Evolutionary conservation across 2,888 invertebrate species (phyloP), one percentile per base, ranked within the genome.

Genomic region (Tribolium freemani): DNA sequence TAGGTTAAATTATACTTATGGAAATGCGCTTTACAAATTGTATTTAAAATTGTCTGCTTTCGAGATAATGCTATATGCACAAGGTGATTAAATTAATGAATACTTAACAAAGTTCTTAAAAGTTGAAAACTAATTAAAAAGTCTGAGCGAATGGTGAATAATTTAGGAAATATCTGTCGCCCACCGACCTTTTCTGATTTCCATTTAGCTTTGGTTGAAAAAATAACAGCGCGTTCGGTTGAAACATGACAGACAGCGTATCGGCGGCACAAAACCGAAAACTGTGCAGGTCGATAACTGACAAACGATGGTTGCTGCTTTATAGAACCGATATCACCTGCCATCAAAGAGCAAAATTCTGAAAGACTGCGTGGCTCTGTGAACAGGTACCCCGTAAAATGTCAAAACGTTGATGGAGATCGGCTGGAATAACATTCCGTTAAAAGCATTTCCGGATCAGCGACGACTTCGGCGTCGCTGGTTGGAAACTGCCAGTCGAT

Each of bases 361-460:
- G 69, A 64, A 74, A 74, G 63, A 67, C 70, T 69, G 75, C 70
- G 58, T 60, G 70, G 67, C 60, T 66, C 66, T 53, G 20, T 68
- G 72, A 64, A 50, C 72, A 74, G 73, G 73, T 74, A 70, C 75
- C 76, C 80, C 81, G 82, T 83, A 83, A 83, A 84, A 83, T 79
- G 83, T 83, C 83, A 83, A 83, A 84, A 83, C 79, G 81, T 74
- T 83, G 83, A 83, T 83, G 82, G 83, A 83, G 83, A 83, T 82
- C 80, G 80, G 80, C 76, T 77, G 79, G 80, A 81, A 84, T 82
- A 83, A 84, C 84, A 83, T 83, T 84, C 82, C 81, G 81, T 80
- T 83, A 84, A 84, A 84, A 84, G 84, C 84, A 83, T 84, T 84
- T 84, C 83, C 82, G 82, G 83, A 83, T 84, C 84, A 82, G 75